Evolutionary conservation across 2,797 vertebrate genomes (phyloP).

Genomic region (Heteromormyrus szaboi): DNA sequence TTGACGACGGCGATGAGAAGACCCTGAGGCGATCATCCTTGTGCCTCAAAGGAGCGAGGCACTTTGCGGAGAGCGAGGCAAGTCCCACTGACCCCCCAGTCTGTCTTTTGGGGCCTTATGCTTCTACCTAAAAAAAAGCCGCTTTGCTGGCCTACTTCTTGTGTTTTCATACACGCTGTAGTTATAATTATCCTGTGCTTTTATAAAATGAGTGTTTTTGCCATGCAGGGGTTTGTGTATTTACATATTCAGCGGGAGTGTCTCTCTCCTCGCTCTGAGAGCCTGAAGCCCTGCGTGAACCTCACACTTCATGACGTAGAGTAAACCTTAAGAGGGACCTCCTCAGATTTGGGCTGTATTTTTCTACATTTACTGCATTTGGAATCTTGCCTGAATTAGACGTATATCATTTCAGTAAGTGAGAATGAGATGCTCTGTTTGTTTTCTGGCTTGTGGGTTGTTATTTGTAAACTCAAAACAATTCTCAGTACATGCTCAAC

Average conservation of each 20-base stretch:
- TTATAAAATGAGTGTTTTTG: neutral
- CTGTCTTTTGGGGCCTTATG: neutral
- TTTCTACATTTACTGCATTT: neutral
- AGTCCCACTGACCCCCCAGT: conserved; percentile 30
- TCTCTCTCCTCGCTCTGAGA: neutral
- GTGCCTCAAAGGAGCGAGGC: conserved; percentile 73
- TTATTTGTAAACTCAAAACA: neutral
- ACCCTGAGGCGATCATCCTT: conserved; percentile 72
- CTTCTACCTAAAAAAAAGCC: neutral
- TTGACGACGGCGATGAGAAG: conserved; percentile 75
- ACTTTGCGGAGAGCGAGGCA: conserved; percentile 75
- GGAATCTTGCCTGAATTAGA: neutral
- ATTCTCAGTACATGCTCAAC: neutral
- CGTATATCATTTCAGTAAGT: neutral
- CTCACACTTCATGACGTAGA: neutral
- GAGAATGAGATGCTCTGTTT: neutral
- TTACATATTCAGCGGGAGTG: neutral
- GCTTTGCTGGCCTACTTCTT: neutral
- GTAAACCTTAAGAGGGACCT: neutral
- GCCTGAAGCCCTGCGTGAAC: neutral
- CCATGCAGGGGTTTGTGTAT: neutral
- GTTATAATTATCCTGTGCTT: neutral
- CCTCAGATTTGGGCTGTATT: neutral
- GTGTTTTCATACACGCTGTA: neutral
- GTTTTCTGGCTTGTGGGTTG: no score